A percentile compares a stretch with the other conserved stretches of the same genome.
phyloP scores from a whole-genome alignment of 2,888 invertebrate genomes.

The Cataglyphis livida region DNA sequence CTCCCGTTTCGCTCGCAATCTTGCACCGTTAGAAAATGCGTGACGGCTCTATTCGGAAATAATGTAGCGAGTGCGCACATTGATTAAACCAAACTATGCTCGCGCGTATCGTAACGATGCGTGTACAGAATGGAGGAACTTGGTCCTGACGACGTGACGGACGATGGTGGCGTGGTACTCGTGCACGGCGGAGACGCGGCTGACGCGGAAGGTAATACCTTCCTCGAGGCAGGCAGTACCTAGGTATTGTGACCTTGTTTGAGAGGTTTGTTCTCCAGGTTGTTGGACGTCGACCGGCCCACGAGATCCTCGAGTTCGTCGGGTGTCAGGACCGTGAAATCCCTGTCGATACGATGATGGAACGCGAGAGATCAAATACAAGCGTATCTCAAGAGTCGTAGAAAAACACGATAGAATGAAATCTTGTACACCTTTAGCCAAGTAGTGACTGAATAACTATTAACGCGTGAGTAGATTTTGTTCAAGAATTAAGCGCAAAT shows the following conservation, averaged over 20 bases:
- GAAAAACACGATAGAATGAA: background rate
- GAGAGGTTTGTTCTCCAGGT: slow-evolving; percentile 86
- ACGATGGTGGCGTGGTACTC: slow-evolving; percentile 81
- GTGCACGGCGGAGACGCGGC: slow-evolving; percentile 79
- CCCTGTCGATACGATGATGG: slow-evolving; percentile 68
- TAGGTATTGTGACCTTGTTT: slow-evolving; percentile 83
- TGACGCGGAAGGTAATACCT: slow-evolving; percentile 74
- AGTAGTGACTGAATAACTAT: background rate
- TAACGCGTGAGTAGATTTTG: background rate
- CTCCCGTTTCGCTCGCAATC: background rate
- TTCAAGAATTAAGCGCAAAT: background rate
- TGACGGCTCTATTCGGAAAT: slow-evolving; percentile 25
- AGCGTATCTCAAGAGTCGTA: background rate
- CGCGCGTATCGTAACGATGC: slow-evolving; percentile 83
- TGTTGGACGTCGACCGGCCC: slow-evolving; percentile 84
- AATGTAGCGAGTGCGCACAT: slow-evolving; percentile 34
- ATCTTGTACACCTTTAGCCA: background rate
- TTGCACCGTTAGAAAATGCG: slow-evolving; percentile 11
- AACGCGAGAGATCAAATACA: background rate
- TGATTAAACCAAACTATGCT: slow-evolving; percentile 82
- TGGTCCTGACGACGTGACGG: slow-evolving; percentile 79
- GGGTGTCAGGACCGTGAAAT: slow-evolving; percentile 86
- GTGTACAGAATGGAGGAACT: slow-evolving; percentile 83
- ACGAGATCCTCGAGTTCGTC: slow-evolving; percentile 88
- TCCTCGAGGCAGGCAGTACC: slow-evolving; percentile 82